phyloP scores from a whole-genome alignment of 1,140 invertebrate genomes.

The Drosophila willistoni region DNA sequence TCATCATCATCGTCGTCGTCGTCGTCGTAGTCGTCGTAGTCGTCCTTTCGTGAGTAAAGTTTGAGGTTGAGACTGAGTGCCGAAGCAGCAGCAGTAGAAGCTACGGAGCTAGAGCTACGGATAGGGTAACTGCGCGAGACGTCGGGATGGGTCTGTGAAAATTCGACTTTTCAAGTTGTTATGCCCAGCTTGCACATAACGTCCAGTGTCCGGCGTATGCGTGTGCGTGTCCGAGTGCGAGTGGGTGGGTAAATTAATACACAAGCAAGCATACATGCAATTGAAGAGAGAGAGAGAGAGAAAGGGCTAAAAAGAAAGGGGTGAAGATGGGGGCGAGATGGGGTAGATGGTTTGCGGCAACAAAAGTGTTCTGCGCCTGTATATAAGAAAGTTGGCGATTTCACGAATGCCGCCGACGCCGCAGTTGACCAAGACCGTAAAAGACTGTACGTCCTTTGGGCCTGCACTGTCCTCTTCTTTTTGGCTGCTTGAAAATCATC shows the following conservation, averaged over 20 bases:
- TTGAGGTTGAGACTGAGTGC: conserved; percentile 37
- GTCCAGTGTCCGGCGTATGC: conserved; percentile 10
- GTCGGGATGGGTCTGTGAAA: conserved; percentile 71
- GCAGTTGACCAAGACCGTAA: conserved; percentile 70
- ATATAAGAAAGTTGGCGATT: conserved; percentile 75
- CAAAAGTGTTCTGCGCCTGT: conserved; percentile 63
- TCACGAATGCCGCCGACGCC: conserved; percentile 72
- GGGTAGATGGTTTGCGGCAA: conserved; percentile 44
- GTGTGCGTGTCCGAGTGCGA: conserved; percentile 43
- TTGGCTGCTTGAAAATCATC: conserved; percentile 52
- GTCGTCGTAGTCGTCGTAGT: conserved; percentile 28
- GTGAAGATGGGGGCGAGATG: conserved; percentile 31
- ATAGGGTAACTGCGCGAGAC: conserved; percentile 64
- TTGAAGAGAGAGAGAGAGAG: conserved; percentile 32
- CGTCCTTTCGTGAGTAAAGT: conserved; percentile 45
- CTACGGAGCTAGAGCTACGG: conserved; percentile 25
- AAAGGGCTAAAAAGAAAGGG: conserved; percentile 42
- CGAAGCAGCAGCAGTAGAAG: conserved; percentile 50
- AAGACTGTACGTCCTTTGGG: conserved; percentile 36
- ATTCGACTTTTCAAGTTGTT: conserved; percentile 80
- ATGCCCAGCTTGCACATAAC: conserved; percentile 61
- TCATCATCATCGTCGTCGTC: conserved; percentile 21
- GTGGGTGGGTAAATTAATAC: conserved; percentile 77
- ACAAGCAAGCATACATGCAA: conserved; percentile 76
- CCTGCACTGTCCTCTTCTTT: conserved; percentile 30